Evolutionary conservation across 1,140 invertebrate species (phyloP).

Genomic region (Drosophila seguyi): DNA sequence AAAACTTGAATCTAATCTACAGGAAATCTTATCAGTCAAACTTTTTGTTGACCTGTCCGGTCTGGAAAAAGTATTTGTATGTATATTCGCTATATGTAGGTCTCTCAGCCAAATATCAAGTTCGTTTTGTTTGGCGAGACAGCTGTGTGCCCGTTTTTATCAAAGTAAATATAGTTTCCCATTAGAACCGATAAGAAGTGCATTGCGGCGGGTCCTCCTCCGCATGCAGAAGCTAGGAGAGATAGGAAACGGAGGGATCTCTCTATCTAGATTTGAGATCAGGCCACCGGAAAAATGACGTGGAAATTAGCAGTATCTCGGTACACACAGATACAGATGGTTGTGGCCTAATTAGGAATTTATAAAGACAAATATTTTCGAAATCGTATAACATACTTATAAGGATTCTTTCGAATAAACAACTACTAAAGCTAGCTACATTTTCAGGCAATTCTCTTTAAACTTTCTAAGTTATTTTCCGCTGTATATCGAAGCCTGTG

Average conservation of each 20-base stretch:
- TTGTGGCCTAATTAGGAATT: neutral
- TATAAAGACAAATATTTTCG: neutral
- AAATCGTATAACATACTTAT: neutral
- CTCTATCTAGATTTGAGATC: slow-evolving; percentile 3
- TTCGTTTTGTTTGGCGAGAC: slow-evolving; percentile 22
- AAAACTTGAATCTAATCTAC: slow-evolving; percentile 52
- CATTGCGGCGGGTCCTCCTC: slow-evolving; percentile 15
- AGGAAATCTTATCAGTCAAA: slow-evolving; percentile 60
- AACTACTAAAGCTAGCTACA: neutral
- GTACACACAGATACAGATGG: neutral
- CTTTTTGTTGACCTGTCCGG: slow-evolving; percentile 52
- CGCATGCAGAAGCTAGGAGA: neutral
- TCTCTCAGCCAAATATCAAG: slow-evolving; percentile 37
- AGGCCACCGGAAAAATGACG: slow-evolving; percentile 16
- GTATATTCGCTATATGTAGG: slow-evolving; percentile 20
- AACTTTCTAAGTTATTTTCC: slow-evolving; percentile 7
- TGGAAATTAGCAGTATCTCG: slow-evolving; percentile 11
- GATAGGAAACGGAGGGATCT: slow-evolving; percentile 11
- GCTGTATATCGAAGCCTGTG: slow-evolving; percentile 11
- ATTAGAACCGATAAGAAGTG: slow-evolving; percentile 30
- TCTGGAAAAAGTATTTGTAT: slow-evolving; percentile 40
- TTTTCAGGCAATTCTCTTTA: neutral
- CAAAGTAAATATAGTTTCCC: slow-evolving; percentile 22
- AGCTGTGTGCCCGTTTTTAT: slow-evolving; percentile 36
- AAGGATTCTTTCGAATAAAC: neutral